Evolutionary conservation across 2,113 vertebrate genomes (phyloP).

Genomic region (Polypterus bichir): DNA sequence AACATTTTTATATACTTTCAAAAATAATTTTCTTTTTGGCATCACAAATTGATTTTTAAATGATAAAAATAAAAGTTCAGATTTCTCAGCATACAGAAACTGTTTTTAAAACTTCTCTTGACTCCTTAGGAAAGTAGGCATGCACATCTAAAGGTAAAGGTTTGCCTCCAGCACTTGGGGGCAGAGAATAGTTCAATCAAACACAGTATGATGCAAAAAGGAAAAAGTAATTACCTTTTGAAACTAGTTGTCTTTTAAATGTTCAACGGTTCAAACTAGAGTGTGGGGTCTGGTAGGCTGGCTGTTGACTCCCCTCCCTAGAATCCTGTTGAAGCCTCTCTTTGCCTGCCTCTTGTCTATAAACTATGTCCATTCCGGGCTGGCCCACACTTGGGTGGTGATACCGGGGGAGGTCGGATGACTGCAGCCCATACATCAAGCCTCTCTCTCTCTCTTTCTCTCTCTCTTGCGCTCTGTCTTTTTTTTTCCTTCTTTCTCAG

Average conservation of each 20-base stretch:
- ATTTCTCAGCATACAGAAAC: no score
- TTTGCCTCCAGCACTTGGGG: not conserved
- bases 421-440: conserved; percentile 34
- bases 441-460: conserved; percentile 45
- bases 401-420: conserved; percentile 36
- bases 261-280: conserved; percentile 40
- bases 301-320: conserved; percentile 20
- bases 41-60: no score
- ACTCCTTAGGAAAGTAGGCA: no score
- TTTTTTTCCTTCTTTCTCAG: conserved; percentile 31
- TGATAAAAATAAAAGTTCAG: no score
- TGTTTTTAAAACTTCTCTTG: no score
- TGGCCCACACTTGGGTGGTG: conserved; percentile 37
- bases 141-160: no score
- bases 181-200: conserved; percentile 7
- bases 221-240: conserved; percentile 34
- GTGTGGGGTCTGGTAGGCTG: conserved; percentile 13
- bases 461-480: conserved; percentile 23
- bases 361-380: conserved; percentile 21
- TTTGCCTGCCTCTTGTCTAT: conserved; percentile 46
- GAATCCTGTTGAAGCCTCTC: conserved; percentile 51
- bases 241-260: conserved; percentile 32
- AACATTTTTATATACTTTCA: no score
- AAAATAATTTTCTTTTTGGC: no score
- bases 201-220: conserved; percentile 4